phyloP scores from a whole-genome alignment of 2,113 vertebrate genomes.

The Ammospiza nelsoni region DNA sequence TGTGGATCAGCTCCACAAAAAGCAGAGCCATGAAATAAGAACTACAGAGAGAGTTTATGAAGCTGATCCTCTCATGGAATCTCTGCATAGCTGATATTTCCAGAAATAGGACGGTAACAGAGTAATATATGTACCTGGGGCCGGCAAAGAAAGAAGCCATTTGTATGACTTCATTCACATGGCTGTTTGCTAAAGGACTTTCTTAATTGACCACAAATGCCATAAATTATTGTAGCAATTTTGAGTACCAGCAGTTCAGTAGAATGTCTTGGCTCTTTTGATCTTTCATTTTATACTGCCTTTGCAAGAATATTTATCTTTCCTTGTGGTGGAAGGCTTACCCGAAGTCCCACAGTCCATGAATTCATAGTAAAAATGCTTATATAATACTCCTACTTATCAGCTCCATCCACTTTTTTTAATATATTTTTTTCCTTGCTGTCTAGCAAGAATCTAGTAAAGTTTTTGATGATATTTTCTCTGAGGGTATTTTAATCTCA shows the following conservation, averaged over 20 bases:
- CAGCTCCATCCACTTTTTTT: neutral
- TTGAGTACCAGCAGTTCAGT: neutral
- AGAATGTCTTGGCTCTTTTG: neutral
- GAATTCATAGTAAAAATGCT: neutral
- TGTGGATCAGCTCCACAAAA: neutral
- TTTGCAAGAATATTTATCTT: neutral
- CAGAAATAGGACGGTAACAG: neutral
- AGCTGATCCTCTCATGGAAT: neutral
- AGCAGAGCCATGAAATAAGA: neutral
- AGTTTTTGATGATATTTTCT: neutral
- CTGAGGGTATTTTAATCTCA: neutral
- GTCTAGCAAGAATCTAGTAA: neutral
- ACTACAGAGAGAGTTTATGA: neutral
- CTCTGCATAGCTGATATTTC: neutral
- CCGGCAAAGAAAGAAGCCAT: neutral
- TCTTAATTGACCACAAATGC: neutral
- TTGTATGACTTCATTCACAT: neutral
- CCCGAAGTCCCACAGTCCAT: neutral
- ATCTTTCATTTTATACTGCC: neutral
- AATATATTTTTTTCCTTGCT: neutral
- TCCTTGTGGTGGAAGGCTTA: neutral
- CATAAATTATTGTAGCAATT: neutral
- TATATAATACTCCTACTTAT: neutral
- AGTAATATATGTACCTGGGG: neutral
- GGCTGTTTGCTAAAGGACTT: neutral